Evolutionary conservation across 2,797 vertebrate species (phyloP).

Genomic region (Eutrigla gurnardus): DNA sequence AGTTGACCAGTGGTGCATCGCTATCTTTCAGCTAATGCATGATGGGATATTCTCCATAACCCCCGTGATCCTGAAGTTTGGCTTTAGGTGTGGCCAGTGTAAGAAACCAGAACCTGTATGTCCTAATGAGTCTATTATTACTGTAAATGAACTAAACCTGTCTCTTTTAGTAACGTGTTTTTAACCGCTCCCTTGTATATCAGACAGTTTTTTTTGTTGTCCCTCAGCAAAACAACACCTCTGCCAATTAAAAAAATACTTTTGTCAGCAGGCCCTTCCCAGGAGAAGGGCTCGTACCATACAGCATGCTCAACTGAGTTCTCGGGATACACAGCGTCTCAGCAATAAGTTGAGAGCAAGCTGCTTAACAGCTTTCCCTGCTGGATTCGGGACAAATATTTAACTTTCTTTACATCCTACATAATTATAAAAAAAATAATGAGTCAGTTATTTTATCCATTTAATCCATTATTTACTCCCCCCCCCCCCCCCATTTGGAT

Average conservation of each 20-base stretch:
- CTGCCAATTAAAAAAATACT: conserved; percentile 75
- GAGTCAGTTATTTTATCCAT: background rate
- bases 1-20: background rate
- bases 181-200: conserved; percentile 22
- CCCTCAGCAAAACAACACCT: conserved; percentile 72
- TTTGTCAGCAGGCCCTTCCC: conserved; percentile 54
- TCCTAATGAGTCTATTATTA: background rate
- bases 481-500: background rate
- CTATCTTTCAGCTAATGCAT: background rate
- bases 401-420: background rate
- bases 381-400: background rate
- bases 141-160: conserved; percentile 1
- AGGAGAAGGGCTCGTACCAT: conserved; percentile 37
- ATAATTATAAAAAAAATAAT: background rate
- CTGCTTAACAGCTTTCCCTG: background rate
- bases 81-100: background rate
- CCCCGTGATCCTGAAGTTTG: no score
- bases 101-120: conserved; percentile 15
- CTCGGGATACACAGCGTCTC: conserved; percentile 9
- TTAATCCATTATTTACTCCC: background rate
- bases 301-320: conserved; percentile 18
- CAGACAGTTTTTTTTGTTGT: conserved; percentile 14
- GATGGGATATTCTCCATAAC: background rate
- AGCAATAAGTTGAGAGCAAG: background rate
- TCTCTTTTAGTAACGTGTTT: background rate